These are phyloP conservation scores for Oplegnathus fasciatus DNA, from an alignment of 2,113 vertebrate genomes.

Conservation along the genomic window DNA sequence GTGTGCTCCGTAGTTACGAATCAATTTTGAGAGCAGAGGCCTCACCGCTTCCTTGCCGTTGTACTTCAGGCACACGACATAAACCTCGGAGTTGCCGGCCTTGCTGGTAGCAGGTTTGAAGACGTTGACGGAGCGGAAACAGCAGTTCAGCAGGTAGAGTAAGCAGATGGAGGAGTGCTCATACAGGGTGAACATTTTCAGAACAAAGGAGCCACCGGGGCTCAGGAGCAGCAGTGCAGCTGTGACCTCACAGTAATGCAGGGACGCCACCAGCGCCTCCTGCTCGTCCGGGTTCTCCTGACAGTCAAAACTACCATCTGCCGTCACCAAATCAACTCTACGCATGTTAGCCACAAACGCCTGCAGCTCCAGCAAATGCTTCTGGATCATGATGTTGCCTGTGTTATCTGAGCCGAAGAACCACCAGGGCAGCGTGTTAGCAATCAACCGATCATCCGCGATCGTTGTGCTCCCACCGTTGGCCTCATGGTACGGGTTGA, in stretches of 20 bases:
- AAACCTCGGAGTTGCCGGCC: slow-evolving; percentile 95
- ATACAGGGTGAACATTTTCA: slow-evolving; percentile 98
- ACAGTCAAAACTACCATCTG: slow-evolving; percentile 98
- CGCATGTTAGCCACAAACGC: slow-evolving; percentile 86
- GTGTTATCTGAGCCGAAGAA: slow-evolving; percentile 96
- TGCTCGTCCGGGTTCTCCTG: slow-evolving; percentile 97
- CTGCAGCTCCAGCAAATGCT: slow-evolving; percentile 89
- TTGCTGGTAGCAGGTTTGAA: slow-evolving; percentile 98
- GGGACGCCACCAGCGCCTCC: slow-evolving; percentile 91
- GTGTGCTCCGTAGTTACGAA: slow-evolving; percentile 88
- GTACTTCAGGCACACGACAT: slow-evolving; percentile 91
- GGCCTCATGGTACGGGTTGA: slow-evolving; percentile 95
- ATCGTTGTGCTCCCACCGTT: slow-evolving; percentile 90
- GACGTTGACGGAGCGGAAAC: slow-evolving; percentile 88
- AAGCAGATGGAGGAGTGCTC: slow-evolving; percentile 94
- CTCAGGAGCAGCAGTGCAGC: slow-evolving; percentile 90
- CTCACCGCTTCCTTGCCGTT: slow-evolving; percentile 83
- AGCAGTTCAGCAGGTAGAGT: slow-evolving; percentile 93
- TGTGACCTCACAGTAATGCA: slow-evolving; percentile 93
- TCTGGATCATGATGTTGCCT: slow-evolving; percentile 91
- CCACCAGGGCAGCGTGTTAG: slow-evolving; percentile 92
- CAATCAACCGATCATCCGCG: slow-evolving; percentile 93
- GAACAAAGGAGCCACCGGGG: slow-evolving; percentile 91
- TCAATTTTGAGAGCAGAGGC: slow-evolving; percentile 90
- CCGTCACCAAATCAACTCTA: slow-evolving; percentile 91